Evolutionary conservation across 2,113 vertebrate species (phyloP).

Genomic region (Anhinga rufa): DNA sequence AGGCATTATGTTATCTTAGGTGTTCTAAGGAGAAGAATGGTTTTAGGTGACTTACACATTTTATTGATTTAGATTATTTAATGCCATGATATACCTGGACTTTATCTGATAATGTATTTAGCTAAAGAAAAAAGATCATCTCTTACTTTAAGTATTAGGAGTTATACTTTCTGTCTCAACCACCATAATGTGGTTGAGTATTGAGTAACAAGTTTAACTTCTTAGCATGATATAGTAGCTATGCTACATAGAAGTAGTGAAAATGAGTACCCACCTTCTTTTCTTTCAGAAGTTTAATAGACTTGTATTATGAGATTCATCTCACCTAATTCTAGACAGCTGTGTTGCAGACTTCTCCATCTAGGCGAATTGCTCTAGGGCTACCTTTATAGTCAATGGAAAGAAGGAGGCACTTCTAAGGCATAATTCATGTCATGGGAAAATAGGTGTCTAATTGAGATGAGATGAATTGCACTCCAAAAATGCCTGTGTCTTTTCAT

Average conservation of each 20-base stretch:
- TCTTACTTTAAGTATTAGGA: background rate
- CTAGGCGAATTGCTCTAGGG: background rate
- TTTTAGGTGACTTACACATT: background rate
- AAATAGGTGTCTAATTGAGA: background rate
- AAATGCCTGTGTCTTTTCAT: background rate
- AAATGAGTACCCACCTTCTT: background rate
- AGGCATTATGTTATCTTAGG: background rate
- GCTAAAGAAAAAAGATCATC: background rate
- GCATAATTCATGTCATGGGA: background rate
- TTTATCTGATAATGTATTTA: background rate
- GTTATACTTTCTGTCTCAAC: background rate
- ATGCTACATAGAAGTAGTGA: background rate
- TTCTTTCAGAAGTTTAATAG: background rate
- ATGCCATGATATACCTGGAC: background rate
- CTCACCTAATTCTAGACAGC: background rate
- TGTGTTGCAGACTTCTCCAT: background rate
- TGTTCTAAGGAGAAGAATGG: background rate
- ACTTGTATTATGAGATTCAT: background rate
- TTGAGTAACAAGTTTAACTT: background rate
- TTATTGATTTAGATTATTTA: background rate
- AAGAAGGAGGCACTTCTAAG: background rate
- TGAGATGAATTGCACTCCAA: background rate
- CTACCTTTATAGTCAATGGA: background rate
- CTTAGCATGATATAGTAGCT: background rate
- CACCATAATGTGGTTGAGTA: background rate